Conservation (phyloP, 2,797 vertebrate species). For the Huso huso region DNA sequence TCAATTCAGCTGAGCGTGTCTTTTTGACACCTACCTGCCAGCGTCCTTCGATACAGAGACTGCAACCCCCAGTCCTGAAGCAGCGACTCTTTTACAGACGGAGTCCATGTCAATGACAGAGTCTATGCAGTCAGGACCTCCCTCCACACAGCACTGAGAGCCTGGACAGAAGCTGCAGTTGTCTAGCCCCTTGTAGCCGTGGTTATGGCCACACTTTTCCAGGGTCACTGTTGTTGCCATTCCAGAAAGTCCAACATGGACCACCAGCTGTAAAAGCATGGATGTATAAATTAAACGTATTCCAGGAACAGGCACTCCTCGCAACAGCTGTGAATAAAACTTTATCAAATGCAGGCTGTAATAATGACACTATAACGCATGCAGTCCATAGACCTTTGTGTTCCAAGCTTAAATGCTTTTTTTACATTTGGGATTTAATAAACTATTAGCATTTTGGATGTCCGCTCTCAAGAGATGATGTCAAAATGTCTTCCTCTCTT, state of each 20-base stretch:
- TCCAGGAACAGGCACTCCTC: no score
- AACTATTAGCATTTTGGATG: no score
- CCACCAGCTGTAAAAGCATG: conserved; percentile 64
- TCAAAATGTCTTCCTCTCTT: no score
- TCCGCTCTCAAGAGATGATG: no score
- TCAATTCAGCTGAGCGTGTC: no score
- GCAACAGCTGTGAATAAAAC: no score
- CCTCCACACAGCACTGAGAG: conserved; percentile 75
- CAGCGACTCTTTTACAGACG: conserved; percentile 64
- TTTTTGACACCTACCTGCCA: conserved; percentile 61
- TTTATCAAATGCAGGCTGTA: no score
- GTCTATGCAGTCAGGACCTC: conserved; percentile 74
- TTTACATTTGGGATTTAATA: no score
- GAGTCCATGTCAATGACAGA: conserved; percentile 83
- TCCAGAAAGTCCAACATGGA: conserved; percentile 91
- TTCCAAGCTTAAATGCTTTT: no score
- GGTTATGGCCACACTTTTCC: conserved; percentile 86
- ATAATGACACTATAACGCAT: no score
- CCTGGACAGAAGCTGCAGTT: conserved; percentile 79
- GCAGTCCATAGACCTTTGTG: no score
- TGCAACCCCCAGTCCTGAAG: conserved; percentile 58
- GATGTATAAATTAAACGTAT: no score
- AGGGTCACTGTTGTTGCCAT: conserved; percentile 81
- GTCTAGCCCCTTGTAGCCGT: conserved; percentile 78
- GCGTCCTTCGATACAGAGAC: conserved; percentile 85